Evolutionary conservation across 2,797 vertebrate species (phyloP).

Genomic region (Cheirogaleus major): DNA sequence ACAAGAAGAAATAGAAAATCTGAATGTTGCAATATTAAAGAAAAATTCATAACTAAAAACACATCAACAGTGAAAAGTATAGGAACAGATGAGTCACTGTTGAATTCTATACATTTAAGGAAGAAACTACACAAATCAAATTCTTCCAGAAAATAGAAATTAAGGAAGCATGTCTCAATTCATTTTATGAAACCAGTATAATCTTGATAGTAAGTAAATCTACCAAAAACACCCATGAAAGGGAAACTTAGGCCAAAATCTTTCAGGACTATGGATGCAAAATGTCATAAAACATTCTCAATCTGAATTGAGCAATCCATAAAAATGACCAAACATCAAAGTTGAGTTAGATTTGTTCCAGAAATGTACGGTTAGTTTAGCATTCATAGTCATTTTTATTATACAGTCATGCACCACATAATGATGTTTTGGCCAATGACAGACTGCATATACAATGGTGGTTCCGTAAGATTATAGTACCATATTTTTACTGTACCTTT

Average conservation of each 20-base stretch:
- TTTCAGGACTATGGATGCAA: neutral
- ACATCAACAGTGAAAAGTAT: neutral
- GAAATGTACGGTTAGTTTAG: neutral
- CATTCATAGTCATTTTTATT: no score
- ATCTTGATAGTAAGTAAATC: neutral
- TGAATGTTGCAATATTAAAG: neutral
- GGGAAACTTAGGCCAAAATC: no score
- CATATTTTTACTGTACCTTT: no score
- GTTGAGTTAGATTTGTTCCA: neutral
- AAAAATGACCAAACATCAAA: neutral
- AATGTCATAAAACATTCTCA: neutral
- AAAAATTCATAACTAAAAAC: neutral
- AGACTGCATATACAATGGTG: no score
- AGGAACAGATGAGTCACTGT: neutral
- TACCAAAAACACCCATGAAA: neutral
- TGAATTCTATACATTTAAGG: neutral
- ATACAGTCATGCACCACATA: no score
- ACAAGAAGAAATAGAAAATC: neutral
- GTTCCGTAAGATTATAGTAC: no score
- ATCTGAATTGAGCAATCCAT: neutral
- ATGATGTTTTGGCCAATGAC: no score
- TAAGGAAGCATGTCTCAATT: neutral
- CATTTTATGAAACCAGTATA: neutral
- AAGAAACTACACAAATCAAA: neutral
- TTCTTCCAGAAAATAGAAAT: neutral